phyloP scores from a whole-genome alignment of 2,888 invertebrate species.

The Phortica okadai region DNA sequence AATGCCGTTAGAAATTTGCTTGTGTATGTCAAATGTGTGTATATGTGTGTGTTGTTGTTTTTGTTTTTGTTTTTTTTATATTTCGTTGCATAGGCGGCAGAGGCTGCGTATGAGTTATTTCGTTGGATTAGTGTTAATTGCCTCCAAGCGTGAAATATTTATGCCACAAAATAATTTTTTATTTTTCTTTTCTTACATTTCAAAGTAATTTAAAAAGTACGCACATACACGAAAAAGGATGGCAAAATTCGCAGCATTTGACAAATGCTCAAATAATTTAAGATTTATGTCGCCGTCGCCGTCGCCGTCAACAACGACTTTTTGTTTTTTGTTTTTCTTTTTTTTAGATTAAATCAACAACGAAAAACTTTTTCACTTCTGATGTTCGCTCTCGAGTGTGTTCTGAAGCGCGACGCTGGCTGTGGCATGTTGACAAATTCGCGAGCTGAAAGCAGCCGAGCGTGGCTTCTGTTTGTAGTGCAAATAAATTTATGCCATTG shows the following conservation, averaged over 20 bases:
- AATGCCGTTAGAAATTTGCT: too few species aligned
- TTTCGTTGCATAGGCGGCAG: conserved; percentile 3
- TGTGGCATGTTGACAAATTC: too few species aligned
- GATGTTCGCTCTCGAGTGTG: too few species aligned
- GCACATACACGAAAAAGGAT: too few species aligned
- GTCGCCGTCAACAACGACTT: background rate
- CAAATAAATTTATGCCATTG: conserved; percentile 64
- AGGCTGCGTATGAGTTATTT: conserved; percentile 10
- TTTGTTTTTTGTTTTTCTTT: conserved; percentile 1
- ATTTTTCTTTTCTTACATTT: too few species aligned
- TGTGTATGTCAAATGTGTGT: background rate
- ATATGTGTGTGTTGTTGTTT: background rate
- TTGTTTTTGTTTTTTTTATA: background rate
- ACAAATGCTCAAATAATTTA: background rate
- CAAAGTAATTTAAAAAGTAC: too few species aligned
- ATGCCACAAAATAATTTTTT: background rate
- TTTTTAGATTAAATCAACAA: conserved; percentile 21
- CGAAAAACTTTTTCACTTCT: too few species aligned
- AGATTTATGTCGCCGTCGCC: background rate
- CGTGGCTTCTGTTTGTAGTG: conserved; percentile 45
- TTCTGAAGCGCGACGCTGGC: too few species aligned
- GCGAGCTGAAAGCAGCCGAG: conserved; percentile 39
- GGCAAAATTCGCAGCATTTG: background rate
- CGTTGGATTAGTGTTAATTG: conserved; percentile 9
- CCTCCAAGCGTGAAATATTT: background rate